A percentile compares a stretch with the other conserved stretches of the same genome.
Conservation (phyloP, 2,888 invertebrate genomes). For the Sphaerophoria taeniata region DNA sequence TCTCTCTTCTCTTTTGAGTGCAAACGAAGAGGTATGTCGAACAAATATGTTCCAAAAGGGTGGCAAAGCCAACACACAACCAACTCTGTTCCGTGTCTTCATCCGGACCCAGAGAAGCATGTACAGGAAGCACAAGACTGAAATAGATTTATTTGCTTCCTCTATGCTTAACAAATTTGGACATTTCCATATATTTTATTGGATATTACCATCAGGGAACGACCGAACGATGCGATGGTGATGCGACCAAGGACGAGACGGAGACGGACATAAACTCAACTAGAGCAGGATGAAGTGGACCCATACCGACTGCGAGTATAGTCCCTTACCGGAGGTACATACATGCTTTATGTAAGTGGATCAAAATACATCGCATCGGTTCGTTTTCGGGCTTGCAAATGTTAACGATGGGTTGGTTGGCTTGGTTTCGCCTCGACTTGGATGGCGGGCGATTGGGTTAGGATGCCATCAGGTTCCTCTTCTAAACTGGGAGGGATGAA, state of each 20-base stretch:
- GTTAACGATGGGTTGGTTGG: constrained; percentile 6
- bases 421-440: constrained; percentile 28
- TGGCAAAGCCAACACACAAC: constrained; percentile 18
- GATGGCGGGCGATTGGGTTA: not conserved
- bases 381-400: constrained; percentile 30
- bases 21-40: not conserved
- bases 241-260: not conserved
- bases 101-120: not conserved
- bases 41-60: not conserved
- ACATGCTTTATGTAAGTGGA: constrained; percentile 40
- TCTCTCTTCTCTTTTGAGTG: not conserved
- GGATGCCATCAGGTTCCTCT: no score
- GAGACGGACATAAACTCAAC: constrained; percentile 5
- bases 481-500: not conserved
- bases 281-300: constrained; percentile 18
- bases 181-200: constrained; percentile 74
- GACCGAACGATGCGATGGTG: constrained; percentile 9
- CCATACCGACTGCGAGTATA: constrained; percentile 3
- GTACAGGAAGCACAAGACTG: constrained; percentile 49
- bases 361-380: constrained; percentile 41
- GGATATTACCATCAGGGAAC: constrained; percentile 52
- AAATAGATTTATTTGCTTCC: constrained; percentile 74
- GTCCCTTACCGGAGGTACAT: constrained; percentile 10
- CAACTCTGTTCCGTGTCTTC: not conserved
- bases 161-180: constrained; percentile 73